Base-by-base conservation (phyloP, 2,797 vertebrate species). In the Graptemys geographica region DNA sequence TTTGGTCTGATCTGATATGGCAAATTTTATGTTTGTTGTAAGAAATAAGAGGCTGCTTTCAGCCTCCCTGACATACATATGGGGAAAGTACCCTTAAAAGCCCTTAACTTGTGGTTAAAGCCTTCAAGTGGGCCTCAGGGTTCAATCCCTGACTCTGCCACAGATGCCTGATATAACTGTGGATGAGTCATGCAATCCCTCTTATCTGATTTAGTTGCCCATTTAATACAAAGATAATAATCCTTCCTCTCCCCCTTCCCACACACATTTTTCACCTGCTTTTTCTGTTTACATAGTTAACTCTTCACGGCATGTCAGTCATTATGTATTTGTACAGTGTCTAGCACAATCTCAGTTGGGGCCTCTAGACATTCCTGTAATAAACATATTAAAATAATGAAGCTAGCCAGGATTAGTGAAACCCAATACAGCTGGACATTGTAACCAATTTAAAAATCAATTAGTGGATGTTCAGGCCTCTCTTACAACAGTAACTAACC, bases 231-330 rank as follows among this genome's bases (percentile, higher is more conserved):
- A 87, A 19, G 15, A 47, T 44, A 44, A 89, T 88, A 87, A 84
- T 81, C 85, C 27, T 31, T 51, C 69, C 28, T 0, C 0, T 59
- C 90, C 52, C 52, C n/a, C 49, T 1, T 1, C 10, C 15, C 9
- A n/a, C 62, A 65, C 15, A n/a, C 62, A 31, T 18, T 88, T 95
- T 82, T 96, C 91, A 94, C 89, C 90, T 97, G 94, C 69, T 88
- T 84, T 79, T 56, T 93, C 92, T 84, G 78, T 93, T 95, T 87
- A 79, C 90, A 69, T 3, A 44, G 65, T 8, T 59, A 96, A 80
- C 0, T 0, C 65, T 83, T 89, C 59, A 72, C 82, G 88, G 80
- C 88, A 95, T 44, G 41, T 92, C 90, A 94, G 80, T 91, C 79
- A 28, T 89, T 0, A 0, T 78, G 74, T 91, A 84, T 84, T 86